Conservation (phyloP, 2,888 invertebrate genomes). For the Mythimna loreyi region DNA sequence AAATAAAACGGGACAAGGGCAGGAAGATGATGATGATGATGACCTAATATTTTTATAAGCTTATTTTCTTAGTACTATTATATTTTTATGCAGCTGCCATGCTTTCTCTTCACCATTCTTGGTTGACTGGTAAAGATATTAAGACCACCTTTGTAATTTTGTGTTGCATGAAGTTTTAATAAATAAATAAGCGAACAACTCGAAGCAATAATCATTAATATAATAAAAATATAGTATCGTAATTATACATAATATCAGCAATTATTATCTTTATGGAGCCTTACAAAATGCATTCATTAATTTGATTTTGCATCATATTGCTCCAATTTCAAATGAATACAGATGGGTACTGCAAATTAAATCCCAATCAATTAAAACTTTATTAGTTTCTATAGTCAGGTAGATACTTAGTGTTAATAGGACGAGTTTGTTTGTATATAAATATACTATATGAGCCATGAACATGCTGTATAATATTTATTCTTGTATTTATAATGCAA, state of each 20-base stretch:
- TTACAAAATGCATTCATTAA: slow-evolving; percentile 27
- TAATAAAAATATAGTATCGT: slow-evolving; percentile 3
- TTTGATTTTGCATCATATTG: slow-evolving; percentile 23
- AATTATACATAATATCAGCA: slow-evolving; percentile 15
- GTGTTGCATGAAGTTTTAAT: too few species aligned
- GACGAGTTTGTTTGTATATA: neutral
- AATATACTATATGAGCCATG: neutral
- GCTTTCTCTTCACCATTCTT: too few species aligned
- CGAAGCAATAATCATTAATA: slow-evolving; percentile 40
- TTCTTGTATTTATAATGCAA: neutral
- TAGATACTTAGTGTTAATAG: slow-evolving; percentile 3
- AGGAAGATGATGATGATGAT: too few species aligned
- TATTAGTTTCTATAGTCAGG: neutral
- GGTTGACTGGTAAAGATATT: too few species aligned
- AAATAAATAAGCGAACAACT: too few species aligned
- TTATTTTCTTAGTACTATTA: too few species aligned
- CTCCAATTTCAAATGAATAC: slow-evolving; percentile 18
- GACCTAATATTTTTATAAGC: too few species aligned
- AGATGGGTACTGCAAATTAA: slow-evolving; percentile 4
- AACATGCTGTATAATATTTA: neutral
- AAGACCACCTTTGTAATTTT: too few species aligned
- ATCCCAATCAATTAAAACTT: neutral
- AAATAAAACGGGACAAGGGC: too few species aligned
- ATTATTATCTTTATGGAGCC: slow-evolving; percentile 45
- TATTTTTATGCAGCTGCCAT: too few species aligned